These are phyloP conservation scores for Metaphire vulgaris DNA, from an alignment of 1,140 invertebrate species.

Conservation along the genomic window DNA sequence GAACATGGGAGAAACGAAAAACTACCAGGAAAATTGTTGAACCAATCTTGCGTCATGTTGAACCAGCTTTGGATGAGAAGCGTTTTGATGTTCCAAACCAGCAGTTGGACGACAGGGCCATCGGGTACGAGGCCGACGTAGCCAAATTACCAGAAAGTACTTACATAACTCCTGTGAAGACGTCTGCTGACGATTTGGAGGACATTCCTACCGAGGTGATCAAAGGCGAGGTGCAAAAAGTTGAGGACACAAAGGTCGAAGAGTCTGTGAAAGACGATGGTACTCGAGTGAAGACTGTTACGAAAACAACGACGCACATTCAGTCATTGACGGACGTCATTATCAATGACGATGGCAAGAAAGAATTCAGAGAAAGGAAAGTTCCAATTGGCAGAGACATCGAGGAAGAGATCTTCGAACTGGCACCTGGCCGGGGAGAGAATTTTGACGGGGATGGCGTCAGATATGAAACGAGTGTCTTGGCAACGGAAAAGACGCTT, in stretches of 20 bases:
- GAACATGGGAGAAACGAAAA: slow-evolving; percentile 1
- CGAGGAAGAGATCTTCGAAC: not conserved
- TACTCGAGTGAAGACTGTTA: not conserved
- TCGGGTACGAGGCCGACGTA: too few relatives aligned
- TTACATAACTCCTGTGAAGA: too few relatives aligned
- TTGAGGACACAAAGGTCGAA: not conserved
- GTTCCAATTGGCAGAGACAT: not conserved
- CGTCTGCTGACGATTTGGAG: too few relatives aligned
- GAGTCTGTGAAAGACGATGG: not conserved
- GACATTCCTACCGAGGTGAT: too few relatives aligned
- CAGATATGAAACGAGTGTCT: not conserved
- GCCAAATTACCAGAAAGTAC: too few relatives aligned
- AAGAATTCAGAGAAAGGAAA: not conserved
- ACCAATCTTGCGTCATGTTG: not conserved
- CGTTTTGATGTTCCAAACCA: too few relatives aligned
- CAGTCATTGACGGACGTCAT: not conserved
- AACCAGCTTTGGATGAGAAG: not conserved
- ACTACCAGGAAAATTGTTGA: not conserved
- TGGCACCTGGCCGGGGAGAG: not conserved
- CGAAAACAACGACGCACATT: not conserved
- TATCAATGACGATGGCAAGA: not conserved
- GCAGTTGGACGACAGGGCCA: too few relatives aligned
- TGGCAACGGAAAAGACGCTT: not conserved
- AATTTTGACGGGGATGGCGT: not conserved
- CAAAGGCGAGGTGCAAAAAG: not conserved